Evolutionary conservation across 1,140 invertebrate genomes (phyloP).

Genomic region (Pararge aegeria): DNA sequence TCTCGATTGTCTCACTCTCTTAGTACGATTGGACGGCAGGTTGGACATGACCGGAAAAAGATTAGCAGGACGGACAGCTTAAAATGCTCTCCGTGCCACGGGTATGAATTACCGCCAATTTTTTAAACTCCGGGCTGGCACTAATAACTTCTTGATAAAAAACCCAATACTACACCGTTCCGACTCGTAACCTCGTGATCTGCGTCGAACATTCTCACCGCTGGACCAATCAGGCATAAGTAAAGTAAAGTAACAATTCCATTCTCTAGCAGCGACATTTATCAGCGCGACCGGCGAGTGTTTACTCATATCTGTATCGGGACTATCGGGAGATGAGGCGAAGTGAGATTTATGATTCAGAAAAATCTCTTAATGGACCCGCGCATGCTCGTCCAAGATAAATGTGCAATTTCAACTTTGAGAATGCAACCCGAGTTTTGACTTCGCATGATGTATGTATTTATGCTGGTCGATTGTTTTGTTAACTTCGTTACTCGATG

Average conservation of each 20-base stretch:
- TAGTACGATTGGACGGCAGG: no score
- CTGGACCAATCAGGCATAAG: no score
- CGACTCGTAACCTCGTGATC: no score
- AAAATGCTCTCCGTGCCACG: no score
- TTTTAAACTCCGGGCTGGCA: no score
- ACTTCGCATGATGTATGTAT: slow-evolving; percentile 69
- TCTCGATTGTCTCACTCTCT: no score
- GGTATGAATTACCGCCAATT: no score
- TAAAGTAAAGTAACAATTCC: slow-evolving; percentile 12
- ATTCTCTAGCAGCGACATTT: slow-evolving; percentile 34
- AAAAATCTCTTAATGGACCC: slow-evolving; percentile 77
- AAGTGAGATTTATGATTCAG: slow-evolving; percentile 77
- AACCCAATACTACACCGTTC: no score
- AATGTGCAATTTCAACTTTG: slow-evolving; percentile 77
- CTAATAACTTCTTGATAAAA: no score
- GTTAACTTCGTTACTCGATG: slow-evolving; percentile 12
- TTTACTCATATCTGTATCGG: slow-evolving; percentile 71
- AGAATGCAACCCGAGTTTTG: slow-evolving; percentile 72
- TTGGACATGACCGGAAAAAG: no score
- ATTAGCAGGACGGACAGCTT: no score
- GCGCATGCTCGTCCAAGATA: slow-evolving; percentile 69
- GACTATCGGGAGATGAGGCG: slow-evolving; percentile 56
- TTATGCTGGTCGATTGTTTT: slow-evolving; percentile 40
- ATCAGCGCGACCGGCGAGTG: slow-evolving; percentile 40
- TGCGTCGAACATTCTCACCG: no score